Conservation (phyloP, 2,797 vertebrate genomes). For the Enteromius paludinosus region DNA sequence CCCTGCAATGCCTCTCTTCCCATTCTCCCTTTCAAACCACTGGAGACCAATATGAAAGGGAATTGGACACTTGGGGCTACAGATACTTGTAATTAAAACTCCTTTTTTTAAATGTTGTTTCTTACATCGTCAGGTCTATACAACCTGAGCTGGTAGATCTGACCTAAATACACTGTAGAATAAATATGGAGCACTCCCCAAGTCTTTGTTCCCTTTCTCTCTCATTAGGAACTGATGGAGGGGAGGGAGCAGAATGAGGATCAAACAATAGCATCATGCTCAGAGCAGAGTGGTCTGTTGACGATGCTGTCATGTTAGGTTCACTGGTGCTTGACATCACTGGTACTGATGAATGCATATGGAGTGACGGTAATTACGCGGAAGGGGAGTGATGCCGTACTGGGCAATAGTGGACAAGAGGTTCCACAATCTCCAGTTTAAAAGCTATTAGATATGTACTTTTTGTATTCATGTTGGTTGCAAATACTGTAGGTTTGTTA, state of each 20-base stretch:
- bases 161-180: slow-evolving; percentile 84
- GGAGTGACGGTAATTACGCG: slow-evolving; percentile 16
- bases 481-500: neutral
- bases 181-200: slow-evolving; percentile 72
- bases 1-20: slow-evolving; percentile 72
- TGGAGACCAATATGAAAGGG: slow-evolving; percentile 84
- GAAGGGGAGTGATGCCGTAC: neutral
- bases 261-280: slow-evolving; percentile 40
- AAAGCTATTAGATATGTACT: neutral
- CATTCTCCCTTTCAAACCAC: slow-evolving; percentile 73
- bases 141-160: slow-evolving; percentile 80
- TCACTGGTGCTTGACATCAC: slow-evolving; percentile 44
- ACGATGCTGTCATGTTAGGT: slow-evolving; percentile 44
- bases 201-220: slow-evolving; percentile 68
- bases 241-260: slow-evolving; percentile 50
- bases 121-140: slow-evolving; percentile 76
- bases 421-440: neutral
- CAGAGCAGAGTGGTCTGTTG: slow-evolving; percentile 32
- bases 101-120: slow-evolving; percentile 67
- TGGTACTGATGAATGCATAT: slow-evolving; percentile 24
- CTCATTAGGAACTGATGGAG: slow-evolving; percentile 72
- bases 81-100: slow-evolving; percentile 83
- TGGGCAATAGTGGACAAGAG: neutral
- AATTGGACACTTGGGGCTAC: slow-evolving; percentile 83
- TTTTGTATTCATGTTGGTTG: neutral